Conservation (phyloP, 2,888 invertebrate species). For the Ashinkailepas kermadecensis region DNA sequence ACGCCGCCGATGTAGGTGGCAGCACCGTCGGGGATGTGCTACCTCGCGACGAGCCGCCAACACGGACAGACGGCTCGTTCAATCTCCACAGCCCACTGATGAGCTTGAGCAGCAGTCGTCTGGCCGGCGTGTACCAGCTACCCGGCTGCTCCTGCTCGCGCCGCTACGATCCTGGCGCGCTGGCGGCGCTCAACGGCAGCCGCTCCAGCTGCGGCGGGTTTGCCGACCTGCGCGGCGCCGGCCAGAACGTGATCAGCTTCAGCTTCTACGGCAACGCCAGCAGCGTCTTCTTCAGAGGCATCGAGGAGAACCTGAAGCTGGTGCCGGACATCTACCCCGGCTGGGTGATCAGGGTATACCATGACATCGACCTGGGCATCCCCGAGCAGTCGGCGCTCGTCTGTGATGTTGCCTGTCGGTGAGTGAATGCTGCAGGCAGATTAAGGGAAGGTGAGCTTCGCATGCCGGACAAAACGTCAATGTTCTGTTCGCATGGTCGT, state of each 20-base stretch:
- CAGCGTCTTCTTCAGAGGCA: constrained; percentile 26
- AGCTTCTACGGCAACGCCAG: constrained; percentile 27
- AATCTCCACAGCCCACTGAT: neutral
- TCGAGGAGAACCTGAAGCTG: constrained; percentile 19
- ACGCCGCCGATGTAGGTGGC: neutral
- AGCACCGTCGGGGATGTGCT: neutral
- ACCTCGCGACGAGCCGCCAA: neutral
- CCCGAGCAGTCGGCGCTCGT: neutral
- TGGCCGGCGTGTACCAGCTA: neutral
- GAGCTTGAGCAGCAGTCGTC: neutral
- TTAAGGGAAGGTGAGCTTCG: too few relatives aligned
- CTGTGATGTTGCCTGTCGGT: neutral
- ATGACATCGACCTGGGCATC: neutral
- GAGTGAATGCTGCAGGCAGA: neutral
- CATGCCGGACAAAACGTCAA: too few relatives aligned
- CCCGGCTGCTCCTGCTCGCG: neutral
- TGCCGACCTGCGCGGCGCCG: constrained; percentile 20
- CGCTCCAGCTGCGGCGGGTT: neutral
- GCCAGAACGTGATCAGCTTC: constrained; percentile 25
- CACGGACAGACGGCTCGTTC: neutral
- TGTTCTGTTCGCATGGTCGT: too few relatives aligned
- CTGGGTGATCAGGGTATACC: constrained; percentile 23
- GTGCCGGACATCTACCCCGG: constrained; percentile 25
- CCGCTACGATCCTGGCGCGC: neutral
- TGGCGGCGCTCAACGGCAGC: neutral